Evolutionary conservation across 2,888 invertebrate species (phyloP).

Genomic region (Pycnomerus fuliginosus): DNA sequence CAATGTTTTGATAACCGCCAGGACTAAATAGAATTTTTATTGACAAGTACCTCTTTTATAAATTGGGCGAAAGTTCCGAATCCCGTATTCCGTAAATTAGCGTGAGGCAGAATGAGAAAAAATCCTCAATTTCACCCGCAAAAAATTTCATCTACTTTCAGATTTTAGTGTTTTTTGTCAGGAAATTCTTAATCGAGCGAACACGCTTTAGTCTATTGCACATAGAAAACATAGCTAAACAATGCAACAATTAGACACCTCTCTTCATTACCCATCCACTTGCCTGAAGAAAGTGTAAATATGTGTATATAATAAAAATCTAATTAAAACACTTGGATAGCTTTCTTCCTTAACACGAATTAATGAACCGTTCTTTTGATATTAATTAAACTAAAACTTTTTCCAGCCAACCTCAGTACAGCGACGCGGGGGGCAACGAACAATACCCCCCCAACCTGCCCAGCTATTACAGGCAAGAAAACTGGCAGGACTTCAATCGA

Average conservation of each 20-base stretch:
- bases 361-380: slow-evolving; percentile 1
- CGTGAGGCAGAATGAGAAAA: no score
- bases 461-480: slow-evolving; percentile 17
- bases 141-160: no score
- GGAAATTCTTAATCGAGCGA: slow-evolving; percentile 18
- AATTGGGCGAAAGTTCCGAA: no score
- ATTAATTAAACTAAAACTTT: slow-evolving; percentile 1
- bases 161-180: no score
- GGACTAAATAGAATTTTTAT: no score
- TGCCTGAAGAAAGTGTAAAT: slow-evolving; percentile 15
- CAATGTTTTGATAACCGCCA: no score
- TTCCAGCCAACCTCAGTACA: slow-evolving; percentile 43
- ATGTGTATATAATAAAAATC: slow-evolving; percentile 6
- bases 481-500: slow-evolving; percentile 26
- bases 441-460: slow-evolving; percentile 27
- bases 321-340: slow-evolving; percentile 33
- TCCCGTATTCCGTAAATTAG: no score
- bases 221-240: slow-evolving; percentile 14
- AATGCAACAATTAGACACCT: slow-evolving; percentile 13
- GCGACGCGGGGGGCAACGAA: slow-evolving; percentile 25
- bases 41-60: no score
- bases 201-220: slow-evolving; percentile 18
- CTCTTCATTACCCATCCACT: slow-evolving; percentile 3
- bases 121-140: no score
- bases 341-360: slow-evolving; percentile 32